These are phyloP conservation scores for Hirundichthys speculiger DNA, from an alignment of 2,113 vertebrate genomes.

Conservation along the genomic window DNA sequence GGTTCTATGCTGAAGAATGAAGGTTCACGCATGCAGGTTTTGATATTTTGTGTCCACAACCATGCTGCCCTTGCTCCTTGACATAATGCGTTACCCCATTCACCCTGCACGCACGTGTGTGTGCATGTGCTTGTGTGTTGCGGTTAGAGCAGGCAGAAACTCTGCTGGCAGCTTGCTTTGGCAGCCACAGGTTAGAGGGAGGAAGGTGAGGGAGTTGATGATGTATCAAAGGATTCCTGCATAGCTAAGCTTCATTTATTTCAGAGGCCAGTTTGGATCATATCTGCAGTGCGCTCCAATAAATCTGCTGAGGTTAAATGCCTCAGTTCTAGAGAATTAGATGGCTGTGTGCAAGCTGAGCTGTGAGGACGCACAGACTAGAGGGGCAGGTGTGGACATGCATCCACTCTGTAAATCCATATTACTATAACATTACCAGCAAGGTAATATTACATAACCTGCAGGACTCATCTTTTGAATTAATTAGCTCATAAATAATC, in stretches of 20 bases:
- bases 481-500: too few relatives aligned
- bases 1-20: too few relatives aligned
- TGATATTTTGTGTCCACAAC: constrained; percentile 17
- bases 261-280: constrained; percentile 35
- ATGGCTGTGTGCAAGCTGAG: not conserved
- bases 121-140: constrained; percentile 26
- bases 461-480: too few relatives aligned
- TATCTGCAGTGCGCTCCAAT: constrained; percentile 31
- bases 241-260: constrained; percentile 53
- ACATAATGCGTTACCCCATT: constrained; percentile 20
- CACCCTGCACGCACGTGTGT: constrained; percentile 3
- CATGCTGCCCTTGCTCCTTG: constrained; percentile 12
- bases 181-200: constrained; percentile 6
- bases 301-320: constrained; percentile 46
- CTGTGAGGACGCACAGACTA: too few relatives aligned
- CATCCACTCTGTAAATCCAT: too few relatives aligned
- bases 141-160: constrained; percentile 46
- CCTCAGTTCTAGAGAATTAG: constrained; percentile 28
- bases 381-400: too few relatives aligned
- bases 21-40: not conserved
- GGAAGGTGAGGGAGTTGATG: constrained; percentile 38
- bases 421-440: too few relatives aligned
- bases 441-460: too few relatives aligned
- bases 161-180: constrained; percentile 49
- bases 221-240: constrained; percentile 58